Evolutionary conservation across 2,113 vertebrate genomes (phyloP), one percentile per base, ranked within the genome.

Genomic region (Gallinago paraguaiae): DNA sequence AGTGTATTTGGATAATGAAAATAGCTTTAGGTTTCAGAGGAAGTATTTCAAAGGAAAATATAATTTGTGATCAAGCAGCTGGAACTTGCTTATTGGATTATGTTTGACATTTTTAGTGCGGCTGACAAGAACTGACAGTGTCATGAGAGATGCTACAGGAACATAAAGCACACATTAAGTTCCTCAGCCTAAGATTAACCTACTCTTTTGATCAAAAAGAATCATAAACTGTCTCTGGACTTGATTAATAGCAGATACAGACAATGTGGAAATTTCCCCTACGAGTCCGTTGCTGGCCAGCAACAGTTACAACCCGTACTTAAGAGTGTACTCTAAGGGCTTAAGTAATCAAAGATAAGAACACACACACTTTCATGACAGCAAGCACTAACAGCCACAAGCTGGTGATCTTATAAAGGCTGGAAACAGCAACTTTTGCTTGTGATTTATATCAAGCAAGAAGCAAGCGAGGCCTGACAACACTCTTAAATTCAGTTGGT

Each of bases 61-160:
- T 37, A 86, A 92, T 86, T 76, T 88, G 56, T 86, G 64, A 93
- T 86, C 31, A 91, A 93, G 80, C 27, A 95, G 50, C 77, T 92
- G 82, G 69, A 92, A 78, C 85, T 87, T 82, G 13, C 43, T 94
- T 70, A 82, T 41, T 92, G 56, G 71, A 97, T 89, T 93, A 76
- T 14, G 6, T 76, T 60, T 92, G 92, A 96, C 74, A 63, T 91
- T 96, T 83, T 87, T 87, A 88, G 22, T 20, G 61, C 48, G 24
- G 50, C 30, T 95, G 82, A 95, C 68, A 90, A 92, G 85, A 93
- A 48, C 30, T 67, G 75, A 61, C 67, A 72, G 14, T 28, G 43
- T 77, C 54, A 77, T 48, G 41, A 87, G 35, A 82, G 39, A 16
- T 5, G 8, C 51, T 59, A 57, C 54, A 67, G 37, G 51, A 92